A percentile compares a stretch with the other conserved stretches of the same genome.
phyloP scores from a whole-genome alignment of 2,888 invertebrate genomes.

The Chironomus riparius region DNA sequence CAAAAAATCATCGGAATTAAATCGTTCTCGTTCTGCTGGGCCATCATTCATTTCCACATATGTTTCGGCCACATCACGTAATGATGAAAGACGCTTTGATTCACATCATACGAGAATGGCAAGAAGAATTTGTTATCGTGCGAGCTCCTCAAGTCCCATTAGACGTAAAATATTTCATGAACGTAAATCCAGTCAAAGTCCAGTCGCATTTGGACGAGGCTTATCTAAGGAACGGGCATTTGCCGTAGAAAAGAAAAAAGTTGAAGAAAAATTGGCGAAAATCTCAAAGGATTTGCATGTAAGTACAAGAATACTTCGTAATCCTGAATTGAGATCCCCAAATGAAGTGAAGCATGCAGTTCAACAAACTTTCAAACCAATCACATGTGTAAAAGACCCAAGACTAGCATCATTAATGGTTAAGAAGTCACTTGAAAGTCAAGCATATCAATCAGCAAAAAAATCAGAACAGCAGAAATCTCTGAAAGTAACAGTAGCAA shows the following conservation, averaged over 20 bases:
- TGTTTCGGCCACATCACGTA: slow-evolving; percentile 5
- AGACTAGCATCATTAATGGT: slow-evolving; percentile 32
- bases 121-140: slow-evolving; percentile 34
- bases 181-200: slow-evolving; percentile 41
- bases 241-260: slow-evolving; percentile 46
- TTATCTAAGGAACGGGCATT: slow-evolving; percentile 51
- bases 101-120: slow-evolving; percentile 28
- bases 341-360: slow-evolving; percentile 48
- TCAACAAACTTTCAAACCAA: slow-evolving; percentile 37
- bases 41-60: slow-evolving; percentile 21
- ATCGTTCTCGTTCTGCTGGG: slow-evolving; percentile 41
- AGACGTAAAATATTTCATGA: slow-evolving; percentile 30
- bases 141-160: slow-evolving; percentile 38
- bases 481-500: slow-evolving; percentile 42
- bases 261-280: slow-evolving; percentile 40
- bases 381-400: slow-evolving; percentile 30
- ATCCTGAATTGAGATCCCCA: slow-evolving; percentile 51
- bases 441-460: slow-evolving; percentile 27
- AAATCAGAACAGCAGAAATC: slow-evolving; percentile 37
- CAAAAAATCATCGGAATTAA: slow-evolving; percentile 37
- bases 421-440: slow-evolving; percentile 29
- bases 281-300: slow-evolving; percentile 39
- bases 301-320: slow-evolving; percentile 40
- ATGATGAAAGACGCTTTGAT: slow-evolving; percentile 28
- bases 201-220: slow-evolving; percentile 42